Conservation (phyloP, 2,888 invertebrate genomes). For the Adineta ricciae region DNA sequence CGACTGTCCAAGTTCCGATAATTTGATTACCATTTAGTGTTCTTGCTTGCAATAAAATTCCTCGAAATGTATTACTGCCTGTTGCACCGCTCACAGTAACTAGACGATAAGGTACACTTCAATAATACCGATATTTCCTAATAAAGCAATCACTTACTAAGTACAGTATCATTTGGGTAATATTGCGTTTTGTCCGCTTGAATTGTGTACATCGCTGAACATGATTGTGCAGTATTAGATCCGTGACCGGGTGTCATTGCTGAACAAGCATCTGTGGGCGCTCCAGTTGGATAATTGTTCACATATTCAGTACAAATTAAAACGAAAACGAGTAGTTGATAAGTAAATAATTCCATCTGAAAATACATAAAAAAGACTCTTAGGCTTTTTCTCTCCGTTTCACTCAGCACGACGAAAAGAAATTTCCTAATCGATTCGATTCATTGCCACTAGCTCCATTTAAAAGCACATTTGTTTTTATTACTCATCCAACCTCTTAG, state of each 20-base stretch:
- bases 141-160: not conserved
- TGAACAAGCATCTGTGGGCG: not conserved
- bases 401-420: too few species aligned
- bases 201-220: not conserved
- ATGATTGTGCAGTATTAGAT: not conserved
- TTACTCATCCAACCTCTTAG: too few species aligned
- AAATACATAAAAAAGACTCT: not conserved
- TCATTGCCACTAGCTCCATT: too few species aligned
- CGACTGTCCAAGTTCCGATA: not conserved
- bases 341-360: not conserved
- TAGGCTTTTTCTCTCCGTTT: too few species aligned
- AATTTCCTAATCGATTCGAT: too few species aligned
- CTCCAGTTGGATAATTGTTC: not conserved
- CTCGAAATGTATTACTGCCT: not conserved
- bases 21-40: not conserved
- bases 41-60: not conserved
- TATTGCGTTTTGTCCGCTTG: not conserved
- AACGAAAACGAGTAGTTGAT: not conserved
- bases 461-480: too few species aligned
- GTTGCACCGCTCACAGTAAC: not conserved
- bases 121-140: not conserved
- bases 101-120: not conserved
- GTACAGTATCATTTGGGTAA: not conserved
- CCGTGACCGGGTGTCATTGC: not conserved
- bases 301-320: not conserved